Conservation (phyloP, 2,113 vertebrate genomes). For the Hypanus sabinus region DNA sequence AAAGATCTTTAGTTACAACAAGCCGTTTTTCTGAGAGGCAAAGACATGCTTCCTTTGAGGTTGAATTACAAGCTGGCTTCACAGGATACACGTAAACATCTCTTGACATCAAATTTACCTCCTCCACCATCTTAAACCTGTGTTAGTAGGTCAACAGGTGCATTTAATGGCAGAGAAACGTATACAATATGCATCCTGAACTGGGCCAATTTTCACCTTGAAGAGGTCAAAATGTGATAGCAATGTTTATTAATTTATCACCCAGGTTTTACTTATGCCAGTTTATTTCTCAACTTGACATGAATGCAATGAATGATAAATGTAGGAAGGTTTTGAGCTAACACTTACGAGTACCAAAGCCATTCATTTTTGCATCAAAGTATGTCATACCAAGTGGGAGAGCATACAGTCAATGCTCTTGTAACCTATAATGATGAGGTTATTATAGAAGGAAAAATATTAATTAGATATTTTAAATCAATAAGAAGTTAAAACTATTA, state of each 20-base stretch:
- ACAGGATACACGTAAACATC: too few relatives aligned
- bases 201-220: too few relatives aligned
- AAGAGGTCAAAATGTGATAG: background rate
- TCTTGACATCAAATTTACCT: too few relatives aligned
- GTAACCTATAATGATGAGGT: background rate
- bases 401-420: background rate
- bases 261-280: too few relatives aligned
- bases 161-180: too few relatives aligned
- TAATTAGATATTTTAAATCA: background rate
- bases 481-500: background rate
- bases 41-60: background rate
- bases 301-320: background rate
- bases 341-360: background rate
- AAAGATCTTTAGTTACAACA: background rate
- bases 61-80: background rate
- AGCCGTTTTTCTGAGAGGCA: background rate
- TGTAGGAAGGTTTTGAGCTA: background rate
- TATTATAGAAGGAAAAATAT: background rate
- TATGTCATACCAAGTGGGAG: background rate
- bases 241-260: background rate
- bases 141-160: too few relatives aligned
- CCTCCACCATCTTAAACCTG: too few relatives aligned
- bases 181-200: too few relatives aligned
- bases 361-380: background rate
- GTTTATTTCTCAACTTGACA: background rate